Evolutionary conservation across 1,140 invertebrate genomes (phyloP), one percentile per base, ranked within the genome.

Genomic region (Phortica variegata): DNA sequence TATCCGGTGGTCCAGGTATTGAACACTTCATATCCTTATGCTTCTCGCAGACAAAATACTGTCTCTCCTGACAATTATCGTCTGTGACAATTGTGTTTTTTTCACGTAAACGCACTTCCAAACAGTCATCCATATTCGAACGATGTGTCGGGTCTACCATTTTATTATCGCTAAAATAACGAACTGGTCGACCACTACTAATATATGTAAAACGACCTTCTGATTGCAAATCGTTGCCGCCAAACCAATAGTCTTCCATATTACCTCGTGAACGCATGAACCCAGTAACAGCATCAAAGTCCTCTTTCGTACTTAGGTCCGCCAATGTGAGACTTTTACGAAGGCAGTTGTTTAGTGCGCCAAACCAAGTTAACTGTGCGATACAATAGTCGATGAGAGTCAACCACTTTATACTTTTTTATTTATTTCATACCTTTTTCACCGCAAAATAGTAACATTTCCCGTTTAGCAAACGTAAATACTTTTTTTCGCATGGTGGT

Each of bases 301-400:
- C 63, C 5, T 46, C 48, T 13, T 18, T 2, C 1, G 33, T 52
- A 43, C 46, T 16, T 9, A 75, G 2, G 81, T 80, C 42, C 79
- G 84, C 13, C 77, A 81, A 56, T 84, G 85, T 41, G 85, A 81
- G 72, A 81, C 78, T 33, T 87, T 84, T 32, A 83, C 91, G 7
- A 85, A 89, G 78, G 81, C 86, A 76, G 39, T 61, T 66, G 41
- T 66, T 66, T 32, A 60, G 56, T 2, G 62, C 62, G 0, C 63
- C 63, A 41, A 58, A 66, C 63, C 63, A 66, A 31, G 52, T 66
- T 20, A 66, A 42, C 63, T 66, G 13, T 34, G n/a, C 13, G 33
- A 7, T 6, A 36, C 33, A 7, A 4, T 7, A 36, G 6, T 36
- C 13, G 13, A 6, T 36, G 29, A 12, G 29, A 31, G 29, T 31